Evolutionary conservation across 1,140 invertebrate genomes (phyloP), one percentile per base, ranked within the genome.

Genomic region (Cotesia glomerata): DNA sequence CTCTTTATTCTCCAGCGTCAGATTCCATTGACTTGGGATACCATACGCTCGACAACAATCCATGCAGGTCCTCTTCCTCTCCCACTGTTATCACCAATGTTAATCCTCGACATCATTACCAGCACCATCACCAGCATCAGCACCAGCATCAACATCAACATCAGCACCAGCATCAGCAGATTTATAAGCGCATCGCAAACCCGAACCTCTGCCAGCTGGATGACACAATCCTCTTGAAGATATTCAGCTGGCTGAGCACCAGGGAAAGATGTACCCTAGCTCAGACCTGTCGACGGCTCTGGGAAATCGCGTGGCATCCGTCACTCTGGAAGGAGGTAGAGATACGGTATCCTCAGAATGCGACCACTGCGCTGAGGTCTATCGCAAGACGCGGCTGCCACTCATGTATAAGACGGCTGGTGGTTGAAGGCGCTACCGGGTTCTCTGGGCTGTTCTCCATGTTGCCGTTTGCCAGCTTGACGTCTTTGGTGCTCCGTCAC

Each of bases 221-320:
- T 0, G 90, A 91, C 68, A 88, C 90, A 26, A 58, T 89, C 0
- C 79, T 91, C 0, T 75, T 91, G 4, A 89, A 86, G 73, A 91
- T 96, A 62, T 93, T 95, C 72, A 90, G 90, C 39, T 92, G 91
- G 88, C 86, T 95, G n/a, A 88, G 91, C 75, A 94, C 93, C 58
- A 91, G 91, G 69, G 93, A 96, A 72, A 83, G 96, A 39, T 95
- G 94, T 77, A 89, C 90, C 16, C 90, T 94, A 82, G 92, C 95
- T 0, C 89, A 94, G 9, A 95, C 97, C 0, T 97, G 94, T 78
- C 86, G 91, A 11, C 86, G 93, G 32, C 96, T 96, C 88, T 94
- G 95, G 82, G 88, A 91, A 56, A 89, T 97, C 18, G 93, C 92
- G 13, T 96, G 95, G 95, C 91, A 93, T 11, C 93, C 93, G 4